phyloP scores from a whole-genome alignment of 2,888 invertebrate genomes.

The Trisateles emortualis region DNA sequence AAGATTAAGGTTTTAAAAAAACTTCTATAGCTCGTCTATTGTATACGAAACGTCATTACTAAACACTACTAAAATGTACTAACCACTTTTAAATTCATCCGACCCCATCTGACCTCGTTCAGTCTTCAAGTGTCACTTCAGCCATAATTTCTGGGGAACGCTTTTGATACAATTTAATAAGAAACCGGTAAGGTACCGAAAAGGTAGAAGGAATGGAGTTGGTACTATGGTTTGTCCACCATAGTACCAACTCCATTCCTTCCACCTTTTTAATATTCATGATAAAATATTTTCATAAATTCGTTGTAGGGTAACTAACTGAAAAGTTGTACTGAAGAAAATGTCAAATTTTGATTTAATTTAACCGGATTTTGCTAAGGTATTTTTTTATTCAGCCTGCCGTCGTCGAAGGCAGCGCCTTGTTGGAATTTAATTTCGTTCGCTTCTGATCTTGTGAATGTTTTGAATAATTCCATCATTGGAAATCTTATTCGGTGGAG shows the following conservation, averaged over 20 bases:
- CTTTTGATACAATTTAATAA: slow-evolving; percentile 9
- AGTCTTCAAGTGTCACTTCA: neutral
- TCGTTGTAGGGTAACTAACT: slow-evolving; percentile 23
- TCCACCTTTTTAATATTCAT: slow-evolving; percentile 1
- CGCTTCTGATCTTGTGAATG: slow-evolving; percentile 56
- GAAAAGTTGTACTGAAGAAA: slow-evolving; percentile 39
- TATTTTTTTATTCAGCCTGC: slow-evolving; percentile 51
- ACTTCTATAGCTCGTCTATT: too few species aligned
- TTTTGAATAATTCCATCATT: slow-evolving; percentile 58
- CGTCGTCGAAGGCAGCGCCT: slow-evolving; percentile 34
- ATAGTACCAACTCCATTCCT: neutral
- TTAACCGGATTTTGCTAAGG: slow-evolving; percentile 42
- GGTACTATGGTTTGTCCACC: too few species aligned
- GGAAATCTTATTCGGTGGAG: slow-evolving; percentile 46
- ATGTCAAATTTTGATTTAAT: slow-evolving; percentile 54
- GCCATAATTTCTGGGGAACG: slow-evolving; percentile 7
- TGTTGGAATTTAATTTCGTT: slow-evolving; percentile 62
- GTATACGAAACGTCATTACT: too few species aligned
- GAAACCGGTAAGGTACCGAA: too few species aligned
- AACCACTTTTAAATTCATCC: neutral
- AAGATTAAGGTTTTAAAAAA: too few species aligned
- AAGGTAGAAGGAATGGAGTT: too few species aligned
- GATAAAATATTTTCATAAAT: slow-evolving; percentile 16
- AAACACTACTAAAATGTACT: too few species aligned
- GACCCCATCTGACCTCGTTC: neutral